Base-by-base conservation (phyloP, 1,140 invertebrate species). In the Geopemphigus sp. region DNA sequence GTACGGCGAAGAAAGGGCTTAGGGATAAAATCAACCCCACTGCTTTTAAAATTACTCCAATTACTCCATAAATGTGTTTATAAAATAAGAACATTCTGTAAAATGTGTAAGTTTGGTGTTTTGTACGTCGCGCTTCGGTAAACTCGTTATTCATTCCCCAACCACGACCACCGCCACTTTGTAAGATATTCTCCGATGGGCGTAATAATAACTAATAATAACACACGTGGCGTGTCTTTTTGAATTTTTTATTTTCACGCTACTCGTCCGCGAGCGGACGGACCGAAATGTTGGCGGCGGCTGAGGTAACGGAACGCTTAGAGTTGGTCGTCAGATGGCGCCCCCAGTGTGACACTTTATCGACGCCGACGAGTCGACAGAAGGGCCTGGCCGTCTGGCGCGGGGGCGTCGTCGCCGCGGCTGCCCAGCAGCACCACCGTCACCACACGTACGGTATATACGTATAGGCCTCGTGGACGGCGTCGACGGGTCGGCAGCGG, bases 311-410 rank as follows among this genome's bases (percentile, higher is more conserved):
- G 39, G 32, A 59, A 61, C 73, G 56, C 70, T 57, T 14, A 19
- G 72, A 56, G 32, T 76, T 76, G 73, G 73, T 76, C 73, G 73
- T 76, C 73, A 76, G 73, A 76, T 76, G 56, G 73, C 73, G 73
- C 73, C 29, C 56, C 56, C 73, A 39, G 56, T 76, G 73, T 76
- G 54, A 76, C 73, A 76, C 32, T 76, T 76, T 76, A 76, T 76
- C 73, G 73, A 76, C 73, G 73, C 56, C 73, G 73, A 61, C 73
- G 56, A 76, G 73, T 24, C 57, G 32, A 76, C 73, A 56, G 56
- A 76, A 61, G 56, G 73, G 73, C 57, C 57, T 61, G 22, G 73
- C 54, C n/a, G 72, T 57, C 54, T 74, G 73, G 73, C 57, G 73
- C 73, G 73, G 73, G 73, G 73, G 73, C 73, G 73, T 76, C n/a